These are phyloP conservation scores for Drosophila borborema DNA, from an alignment of 2,888 invertebrate species.

Conservation along the genomic window DNA sequence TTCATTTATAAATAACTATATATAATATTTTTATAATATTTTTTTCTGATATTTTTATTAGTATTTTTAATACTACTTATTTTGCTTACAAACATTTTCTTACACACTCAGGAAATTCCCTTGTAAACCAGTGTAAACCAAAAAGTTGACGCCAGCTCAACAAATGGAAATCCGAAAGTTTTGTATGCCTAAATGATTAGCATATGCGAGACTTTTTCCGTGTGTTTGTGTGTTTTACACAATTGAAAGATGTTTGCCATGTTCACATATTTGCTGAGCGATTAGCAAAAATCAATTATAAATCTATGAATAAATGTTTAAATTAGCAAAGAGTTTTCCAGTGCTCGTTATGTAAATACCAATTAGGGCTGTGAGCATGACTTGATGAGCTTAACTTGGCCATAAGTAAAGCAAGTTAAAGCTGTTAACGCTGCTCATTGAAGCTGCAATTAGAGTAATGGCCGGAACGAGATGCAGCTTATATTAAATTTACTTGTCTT, in stretches of 20 bases:
- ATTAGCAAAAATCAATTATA: slow-evolving; percentile 7
- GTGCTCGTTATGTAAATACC: not conserved
- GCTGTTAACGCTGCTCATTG: not conserved
- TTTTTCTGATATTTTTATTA: too few species aligned
- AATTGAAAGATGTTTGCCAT: not conserved
- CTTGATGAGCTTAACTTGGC: not conserved
- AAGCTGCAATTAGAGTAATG: slow-evolving; percentile 1
- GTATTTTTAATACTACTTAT: too few species aligned
- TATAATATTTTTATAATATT: too few species aligned
- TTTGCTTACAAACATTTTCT: too few species aligned
- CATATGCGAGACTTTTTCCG: not conserved
- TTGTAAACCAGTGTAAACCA: slow-evolving; percentile 1
- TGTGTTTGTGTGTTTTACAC: not conserved
- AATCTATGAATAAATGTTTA: slow-evolving; percentile 13
- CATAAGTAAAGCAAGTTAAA: not conserved
- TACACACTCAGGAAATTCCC: not conserved
- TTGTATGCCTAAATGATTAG: slow-evolving; percentile 1
- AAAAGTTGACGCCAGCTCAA: slow-evolving; percentile 9
- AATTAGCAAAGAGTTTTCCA: not conserved
- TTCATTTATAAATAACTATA: too few species aligned
- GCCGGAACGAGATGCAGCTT: not conserved
- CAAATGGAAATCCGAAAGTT: slow-evolving; percentile 5
- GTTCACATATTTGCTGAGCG: not conserved
- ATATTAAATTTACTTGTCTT: not conserved
- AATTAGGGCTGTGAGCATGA: not conserved